Base-by-base conservation (phyloP, 2,888 invertebrate species). In the Arge pagana region DNA sequence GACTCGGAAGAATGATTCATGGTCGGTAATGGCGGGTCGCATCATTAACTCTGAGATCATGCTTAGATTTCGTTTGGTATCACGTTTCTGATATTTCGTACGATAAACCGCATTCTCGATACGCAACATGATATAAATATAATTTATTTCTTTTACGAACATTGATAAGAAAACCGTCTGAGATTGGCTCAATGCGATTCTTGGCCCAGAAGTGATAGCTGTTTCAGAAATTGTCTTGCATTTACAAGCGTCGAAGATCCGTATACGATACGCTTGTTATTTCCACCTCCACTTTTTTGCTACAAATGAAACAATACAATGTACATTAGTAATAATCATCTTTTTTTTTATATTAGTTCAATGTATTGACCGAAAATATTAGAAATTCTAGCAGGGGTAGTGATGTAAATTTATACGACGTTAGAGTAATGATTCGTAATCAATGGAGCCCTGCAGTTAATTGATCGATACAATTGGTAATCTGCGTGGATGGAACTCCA, bases 171-270 rank as follows among this genome's bases (percentile, higher is more conserved):
- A n/a, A n/a, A n/a, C n/a, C n/a, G n/a, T n/a, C n/a, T n/a, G n/a
- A n/a, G n/a, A n/a, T n/a, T n/a, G n/a, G n/a, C n/a, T 67, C 61
- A 77, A 61, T 83, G 81, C 57, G 88, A 82, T 74, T 90, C 90
- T 69, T 87, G 85, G 36, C 90, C 90, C 57, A 90, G 77, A 21
- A 88, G 81, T n/a, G 89, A 86, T 23, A 93, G 81, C 78, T 99
- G 97, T 77, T 91, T 91, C 55, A 98, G 82, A 79, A 99, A 97
- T 73, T 96, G 95, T 63, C 88, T 86, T 4, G 97, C 95, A 80
- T 94, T 98, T 60, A 90, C 89, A 56, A 99, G 81, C 35, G 97
- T 94, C 21, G 97, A 94, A 54, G 95, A 89, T 30, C 99, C 99
- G 74, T 99, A 99, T 49, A 94, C 89, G 55, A 99, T 89, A 71